A percentile compares a stretch with the other conserved stretches of the same genome.
phyloP scores from a whole-genome alignment of 2,113 vertebrate genomes.

The Sinocyclocheilus anshuiensis region DNA sequence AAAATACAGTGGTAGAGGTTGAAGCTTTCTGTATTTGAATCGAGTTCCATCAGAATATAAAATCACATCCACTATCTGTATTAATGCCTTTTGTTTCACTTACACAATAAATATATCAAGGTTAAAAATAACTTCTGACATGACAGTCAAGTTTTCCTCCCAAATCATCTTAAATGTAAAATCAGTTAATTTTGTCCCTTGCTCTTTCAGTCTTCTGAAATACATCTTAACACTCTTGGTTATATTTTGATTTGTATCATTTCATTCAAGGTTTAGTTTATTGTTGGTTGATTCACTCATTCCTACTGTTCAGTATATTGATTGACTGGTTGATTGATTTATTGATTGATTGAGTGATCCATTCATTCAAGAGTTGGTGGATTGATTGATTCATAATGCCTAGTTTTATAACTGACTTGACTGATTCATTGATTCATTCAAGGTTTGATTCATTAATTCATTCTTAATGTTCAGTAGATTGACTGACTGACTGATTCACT shows the following conservation, averaged over 20 bases:
- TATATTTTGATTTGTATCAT: neutral
- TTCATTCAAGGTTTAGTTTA: neutral
- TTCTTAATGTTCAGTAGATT: too few relatives aligned
- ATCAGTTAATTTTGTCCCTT: neutral
- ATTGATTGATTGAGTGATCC: too few relatives aligned
- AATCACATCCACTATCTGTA: neutral
- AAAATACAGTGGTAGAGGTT: neutral
- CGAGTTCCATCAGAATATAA: neutral
- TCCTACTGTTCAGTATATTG: too few relatives aligned
- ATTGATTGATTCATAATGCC: too few relatives aligned
- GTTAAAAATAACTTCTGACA: neutral
- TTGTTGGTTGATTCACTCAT: neutral
- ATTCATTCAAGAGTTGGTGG: too few relatives aligned
- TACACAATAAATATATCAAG: neutral
- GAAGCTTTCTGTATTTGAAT: neutral
- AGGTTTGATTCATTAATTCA: too few relatives aligned
- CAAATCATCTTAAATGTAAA: neutral
- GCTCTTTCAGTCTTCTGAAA: neutral
- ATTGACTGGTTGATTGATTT: too few relatives aligned
- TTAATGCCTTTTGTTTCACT: neutral
- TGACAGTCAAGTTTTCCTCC: neutral
- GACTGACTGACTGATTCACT: too few relatives aligned
- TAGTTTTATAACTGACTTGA: too few relatives aligned
- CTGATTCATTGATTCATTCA: too few relatives aligned
- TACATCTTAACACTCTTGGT: neutral